Evolutionary conservation across 2,888 invertebrate species (phyloP).

Genomic region (Cheilosia grossa): DNA sequence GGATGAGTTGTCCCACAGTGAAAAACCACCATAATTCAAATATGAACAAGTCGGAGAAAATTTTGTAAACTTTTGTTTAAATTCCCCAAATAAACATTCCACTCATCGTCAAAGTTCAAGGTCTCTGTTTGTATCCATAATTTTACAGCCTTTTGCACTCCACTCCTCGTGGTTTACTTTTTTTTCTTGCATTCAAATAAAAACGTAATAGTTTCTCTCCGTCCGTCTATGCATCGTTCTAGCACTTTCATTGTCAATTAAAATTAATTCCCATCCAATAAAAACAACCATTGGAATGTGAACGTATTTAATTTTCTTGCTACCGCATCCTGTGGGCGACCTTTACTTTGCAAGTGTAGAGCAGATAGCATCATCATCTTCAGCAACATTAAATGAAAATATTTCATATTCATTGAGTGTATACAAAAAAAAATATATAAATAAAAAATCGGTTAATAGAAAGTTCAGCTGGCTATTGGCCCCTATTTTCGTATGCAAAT

Average conservation of each 20-base stretch:
- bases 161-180: neutral
- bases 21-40: too few relatives aligned
- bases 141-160: neutral
- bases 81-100: neutral
- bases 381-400: neutral
- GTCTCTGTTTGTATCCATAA: neutral
- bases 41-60: too few relatives aligned
- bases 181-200: neutral
- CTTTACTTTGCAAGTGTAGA: slow-evolving; percentile 11
- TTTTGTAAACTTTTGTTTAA: neutral
- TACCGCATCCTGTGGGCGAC: slow-evolving; percentile 4
- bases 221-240: neutral
- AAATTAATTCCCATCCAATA: slow-evolving; percentile 57
- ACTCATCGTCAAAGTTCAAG: neutral
- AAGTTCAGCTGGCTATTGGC: slow-evolving; percentile 39
- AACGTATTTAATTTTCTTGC: slow-evolving; percentile 9
- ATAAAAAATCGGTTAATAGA: slow-evolving; percentile 18
- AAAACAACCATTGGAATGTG: slow-evolving; percentile 37
- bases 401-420: neutral
- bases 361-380: neutral
- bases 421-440: neutral
- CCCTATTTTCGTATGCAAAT: slow-evolving; percentile 41
- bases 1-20: too few relatives aligned
- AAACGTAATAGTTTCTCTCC: neutral
- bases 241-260: slow-evolving; percentile 64